Base-by-base conservation (phyloP, 1,140 invertebrate genomes). In the Drosophila trapezifrons region DNA sequence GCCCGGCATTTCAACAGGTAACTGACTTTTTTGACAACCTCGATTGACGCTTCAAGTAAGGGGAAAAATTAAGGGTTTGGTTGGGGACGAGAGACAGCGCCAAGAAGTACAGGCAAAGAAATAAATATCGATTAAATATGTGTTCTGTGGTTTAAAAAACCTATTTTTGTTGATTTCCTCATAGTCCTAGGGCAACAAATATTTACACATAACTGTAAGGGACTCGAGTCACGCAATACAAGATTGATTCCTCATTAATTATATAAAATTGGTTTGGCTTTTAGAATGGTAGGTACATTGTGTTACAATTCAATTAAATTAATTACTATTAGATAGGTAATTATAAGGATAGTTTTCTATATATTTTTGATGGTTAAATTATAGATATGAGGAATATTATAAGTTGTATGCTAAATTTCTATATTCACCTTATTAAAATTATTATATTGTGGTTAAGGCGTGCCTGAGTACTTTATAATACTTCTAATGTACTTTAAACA, bases 1-100 rank as follows among this genome's bases (percentile, higher is more conserved):
- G 55, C 58, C 29, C 43, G 40, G 52, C 43, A 83, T 73, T 84
- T 80, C 83, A 87, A 87, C 83, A 87, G 83, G 83, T 84, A 87
- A 87, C 69, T 80, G 79, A 79, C 65, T 70, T 78, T 63, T 83
- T 76, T 51, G 64, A 64, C 67, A 76, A 32, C 52, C 57, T 56
- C 49, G 42, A 65, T 67, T 76, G 80, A 76, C 66, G 71, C 52
- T 58, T 12, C 17, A 27, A 22, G 37, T n/a, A 18, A 25, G 20
- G 29, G 15, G 17, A 13, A 1, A 58, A 55, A 29, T 52, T 5
- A 62, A 64, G 47, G 37, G 35, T 27, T 27, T 27, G 32, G 18
- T 9, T 17, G 18, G 42, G 43, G 18, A 10, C 37, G 25, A 10
- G 58, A 27, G 20, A 32, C 18, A 45, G 10, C 35, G 13, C 42